Percentiles rank a stretch among this genome's conserved stretches.
Evolutionary conservation across 2,888 invertebrate species (phyloP).

Genomic region (Drosophila multiciliata): DNA sequence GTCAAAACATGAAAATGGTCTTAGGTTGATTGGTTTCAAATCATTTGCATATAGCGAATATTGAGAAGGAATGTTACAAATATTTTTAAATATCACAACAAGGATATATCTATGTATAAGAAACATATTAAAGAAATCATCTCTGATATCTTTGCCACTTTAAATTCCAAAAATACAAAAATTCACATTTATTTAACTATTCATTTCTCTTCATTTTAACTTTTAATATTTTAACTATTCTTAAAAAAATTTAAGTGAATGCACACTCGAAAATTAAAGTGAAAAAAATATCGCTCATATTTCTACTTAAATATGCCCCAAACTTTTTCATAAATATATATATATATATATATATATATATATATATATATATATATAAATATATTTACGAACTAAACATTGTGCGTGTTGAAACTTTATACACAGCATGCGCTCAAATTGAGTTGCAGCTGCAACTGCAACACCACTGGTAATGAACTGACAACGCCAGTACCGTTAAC

Average conservation of each 20-base stretch:
- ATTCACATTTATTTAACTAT: background rate
- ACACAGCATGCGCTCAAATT: slow-evolving; percentile 38
- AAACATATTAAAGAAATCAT: background rate
- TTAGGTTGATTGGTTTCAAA: too few relatives aligned
- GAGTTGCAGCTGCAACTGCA: slow-evolving; percentile 53
- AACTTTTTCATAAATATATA: background rate
- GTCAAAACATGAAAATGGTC: too few relatives aligned
- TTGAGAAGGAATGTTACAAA: too few relatives aligned
- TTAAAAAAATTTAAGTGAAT: background rate
- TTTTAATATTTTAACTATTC: background rate
- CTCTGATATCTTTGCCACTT: background rate
- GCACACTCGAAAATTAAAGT: background rate
- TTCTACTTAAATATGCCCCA: background rate
- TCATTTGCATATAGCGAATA: too few relatives aligned
- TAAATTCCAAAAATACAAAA: background rate
- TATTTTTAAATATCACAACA: too few relatives aligned
- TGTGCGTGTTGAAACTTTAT: slow-evolving; percentile 13
- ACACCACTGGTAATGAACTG: slow-evolving; percentile 19
- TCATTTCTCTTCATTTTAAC: background rate
- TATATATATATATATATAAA: background rate
- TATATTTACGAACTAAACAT: slow-evolving; percentile 5
- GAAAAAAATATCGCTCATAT: background rate
- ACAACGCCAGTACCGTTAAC: background rate
- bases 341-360: background rate
- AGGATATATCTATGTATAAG: background rate